Base-by-base conservation (phyloP, 2,797 vertebrate species). In the Denticeps clupeoides region DNA sequence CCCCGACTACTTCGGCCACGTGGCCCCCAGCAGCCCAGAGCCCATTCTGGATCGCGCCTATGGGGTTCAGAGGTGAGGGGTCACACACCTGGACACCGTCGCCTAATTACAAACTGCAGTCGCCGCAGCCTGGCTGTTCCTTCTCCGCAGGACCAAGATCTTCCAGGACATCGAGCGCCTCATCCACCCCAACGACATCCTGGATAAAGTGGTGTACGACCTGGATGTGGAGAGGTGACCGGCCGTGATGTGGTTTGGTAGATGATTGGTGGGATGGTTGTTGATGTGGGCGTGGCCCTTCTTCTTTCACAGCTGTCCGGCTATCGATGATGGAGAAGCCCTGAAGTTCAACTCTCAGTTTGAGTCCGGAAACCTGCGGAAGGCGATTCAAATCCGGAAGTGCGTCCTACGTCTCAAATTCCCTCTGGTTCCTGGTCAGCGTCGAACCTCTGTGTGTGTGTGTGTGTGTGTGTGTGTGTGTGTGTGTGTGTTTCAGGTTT, bases 261-360 rank as follows among this genome's bases (percentile, higher is more conserved):
- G n/a, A n/a, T n/a, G n/a, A 13, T 4, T 15, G 35, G 15, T 35
- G 18, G 32, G 18, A 32, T 4, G 15, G 38, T 35, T 21, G 32
- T 35, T 32, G 3, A 32, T 3, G 32, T 2, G 31, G 37, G 33
- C 37, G 33, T 37, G 33, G 35, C 33, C 29, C 37, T 33, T 37
- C 33, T 15, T 11, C 13, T 40, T 9, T 27, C 10, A 25, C 55
- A 97, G 91, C 69, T 90, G 60, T 50, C 70, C 75, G n/a, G 50
- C 86, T 51, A 80, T 85, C 57, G 88, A 94, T 47, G 82, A 83
- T 29, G 82, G 82, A 18, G 91, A 93, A 62, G 72, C 89, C 45
- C 80, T 99, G 69, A 97, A 89, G 73, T 98, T 97, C 79, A 97
- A 96, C 74, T 99, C 93, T 23, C 91, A 87, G 75, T 99, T 98